Conservation (phyloP, 1,140 invertebrate species). For the Hirudo medicinalis region DNA sequence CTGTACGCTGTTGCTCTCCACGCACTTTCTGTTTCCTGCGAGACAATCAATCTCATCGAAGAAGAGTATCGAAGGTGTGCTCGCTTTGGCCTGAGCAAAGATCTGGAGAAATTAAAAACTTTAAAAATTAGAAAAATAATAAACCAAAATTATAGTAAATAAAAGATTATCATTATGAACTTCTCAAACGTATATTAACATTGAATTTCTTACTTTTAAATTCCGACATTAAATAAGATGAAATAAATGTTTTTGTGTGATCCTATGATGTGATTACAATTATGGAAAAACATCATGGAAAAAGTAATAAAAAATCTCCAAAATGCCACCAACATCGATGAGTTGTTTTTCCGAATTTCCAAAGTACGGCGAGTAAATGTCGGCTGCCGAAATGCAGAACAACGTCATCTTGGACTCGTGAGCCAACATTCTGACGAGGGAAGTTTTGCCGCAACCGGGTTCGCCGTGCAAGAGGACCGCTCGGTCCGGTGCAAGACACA, state of each 20-base stretch:
- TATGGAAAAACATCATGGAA: too few relatives aligned
- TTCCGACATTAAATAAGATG: too few relatives aligned
- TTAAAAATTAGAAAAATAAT: background rate
- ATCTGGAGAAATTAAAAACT: background rate
- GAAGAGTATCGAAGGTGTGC: slow-evolving; percentile 1
- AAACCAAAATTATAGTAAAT: too few relatives aligned
- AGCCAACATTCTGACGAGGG: background rate
- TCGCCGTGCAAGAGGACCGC: background rate
- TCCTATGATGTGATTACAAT: too few relatives aligned
- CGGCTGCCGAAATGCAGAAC: background rate
- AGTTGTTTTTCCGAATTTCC: slow-evolving; percentile 4
- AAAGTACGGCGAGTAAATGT: slow-evolving; percentile 1
- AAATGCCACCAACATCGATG: background rate
- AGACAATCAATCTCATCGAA: background rate
- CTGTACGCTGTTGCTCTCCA: background rate
- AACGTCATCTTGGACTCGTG: background rate
- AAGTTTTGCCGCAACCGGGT: slow-evolving; percentile 6
- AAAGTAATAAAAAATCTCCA: too few relatives aligned
- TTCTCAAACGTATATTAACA: too few relatives aligned
- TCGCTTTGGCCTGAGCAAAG: background rate
- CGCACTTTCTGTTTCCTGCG: background rate
- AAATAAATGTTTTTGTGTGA: too few relatives aligned
- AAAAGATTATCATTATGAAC: too few relatives aligned
- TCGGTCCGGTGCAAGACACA: background rate
- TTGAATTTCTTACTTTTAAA: too few relatives aligned